Percentiles rank a stretch among this genome's conserved stretches.
Conservation (phyloP, 2,888 invertebrate species). For the Hyalella azteca region DNA sequence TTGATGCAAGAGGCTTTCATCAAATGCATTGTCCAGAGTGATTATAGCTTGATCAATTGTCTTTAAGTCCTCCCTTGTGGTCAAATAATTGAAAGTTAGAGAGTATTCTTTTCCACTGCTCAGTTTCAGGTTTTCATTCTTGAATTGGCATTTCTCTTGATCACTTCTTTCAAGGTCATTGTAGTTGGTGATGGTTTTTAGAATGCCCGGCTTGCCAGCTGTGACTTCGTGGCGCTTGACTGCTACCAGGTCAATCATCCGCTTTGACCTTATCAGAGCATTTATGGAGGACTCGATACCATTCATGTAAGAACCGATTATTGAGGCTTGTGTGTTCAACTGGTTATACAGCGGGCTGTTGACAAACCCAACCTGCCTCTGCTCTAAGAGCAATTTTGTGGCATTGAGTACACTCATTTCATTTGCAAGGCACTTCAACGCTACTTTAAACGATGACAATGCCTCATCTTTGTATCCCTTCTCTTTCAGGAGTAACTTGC, state of each 20-base stretch:
- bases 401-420: slow-evolving; percentile 4
- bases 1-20: too few relatives aligned
- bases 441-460: neutral
- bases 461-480: too few relatives aligned
- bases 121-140: neutral
- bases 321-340: neutral
- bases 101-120: neutral
- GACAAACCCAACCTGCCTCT: neutral
- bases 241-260: too few relatives aligned
- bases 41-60: neutral
- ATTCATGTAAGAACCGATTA: neutral
- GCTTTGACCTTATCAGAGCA: neutral
- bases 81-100: neutral
- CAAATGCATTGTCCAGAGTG: too few relatives aligned
- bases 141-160: neutral
- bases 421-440: neutral
- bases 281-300: neutral
- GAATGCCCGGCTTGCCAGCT: too few relatives aligned
- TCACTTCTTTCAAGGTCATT: slow-evolving; percentile 6
- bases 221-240: too few relatives aligned
- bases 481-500: neutral
- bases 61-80: too few relatives aligned
- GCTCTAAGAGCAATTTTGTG: neutral
- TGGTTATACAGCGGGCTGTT: neutral
- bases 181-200: neutral